Base-by-base conservation (phyloP, 2,113 vertebrate genomes). In the Ptychochromis oligacanthus region DNA sequence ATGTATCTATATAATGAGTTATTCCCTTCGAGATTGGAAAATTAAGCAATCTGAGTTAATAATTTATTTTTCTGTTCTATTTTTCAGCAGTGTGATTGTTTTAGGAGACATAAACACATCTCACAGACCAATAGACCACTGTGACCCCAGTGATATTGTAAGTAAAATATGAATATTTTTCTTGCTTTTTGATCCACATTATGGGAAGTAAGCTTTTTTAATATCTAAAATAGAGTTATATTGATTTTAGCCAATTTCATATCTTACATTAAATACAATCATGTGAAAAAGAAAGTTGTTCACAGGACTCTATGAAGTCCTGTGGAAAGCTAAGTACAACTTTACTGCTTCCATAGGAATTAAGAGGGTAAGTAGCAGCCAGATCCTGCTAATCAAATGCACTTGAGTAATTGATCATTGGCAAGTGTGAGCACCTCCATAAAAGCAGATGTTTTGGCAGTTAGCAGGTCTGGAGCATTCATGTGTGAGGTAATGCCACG, bases 71-170 rank as follows among this genome's bases (percentile, higher is more conserved):
- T 87, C 7, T 87, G 2, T 81, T 38, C 4, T 93, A 77, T 90
- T 58, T 85, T 95, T 75, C 89, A 98, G 97, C 84, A 95, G 96
- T 57, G 97, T 98, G 65, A 96, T 98, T 55, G 92, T 98, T 88
- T 91, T 98, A 89, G 97, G 97, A 67, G 97, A 98, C 80, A 89
- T 98, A 70, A 98, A 98, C 80, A 97, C 96, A 22, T 97, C 97
- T 60, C 97, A 98, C 60, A 94, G 89, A 58, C 95, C 85, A 26
- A 96, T 97, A 86, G 97, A 98, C 90, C 97, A 97, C 92, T 97
- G 97, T 89, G 96, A 98, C 82, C 96, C 97, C 31, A 87, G 79
- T 84, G 96, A 96, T 62, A 82, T 93, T 91, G 96, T 96, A 95
- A 96, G 97, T 95, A 80, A 60, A 61, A 28, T 11, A 6, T 56